Percentiles rank a stretch among this genome's conserved stretches.
Conservation (phyloP, 1,140 invertebrate species). For the Oryctes rhinoceros region DNA sequence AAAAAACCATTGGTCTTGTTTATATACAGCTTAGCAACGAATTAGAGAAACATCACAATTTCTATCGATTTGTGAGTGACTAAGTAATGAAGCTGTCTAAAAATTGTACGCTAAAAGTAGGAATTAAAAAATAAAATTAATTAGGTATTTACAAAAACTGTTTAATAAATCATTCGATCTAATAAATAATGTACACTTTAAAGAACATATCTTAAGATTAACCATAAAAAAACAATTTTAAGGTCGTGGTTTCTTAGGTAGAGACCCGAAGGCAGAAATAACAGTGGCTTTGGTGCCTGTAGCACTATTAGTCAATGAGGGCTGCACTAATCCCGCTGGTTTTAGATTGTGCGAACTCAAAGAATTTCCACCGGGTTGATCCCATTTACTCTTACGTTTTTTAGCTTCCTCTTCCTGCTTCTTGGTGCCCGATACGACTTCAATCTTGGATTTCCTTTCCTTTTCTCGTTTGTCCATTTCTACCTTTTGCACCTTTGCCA, state of each 20-base stretch:
- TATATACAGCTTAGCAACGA: too few species aligned
- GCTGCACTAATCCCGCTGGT: constrained; percentile 69
- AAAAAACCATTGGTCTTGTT: too few species aligned
- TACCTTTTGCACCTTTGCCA: constrained; percentile 86
- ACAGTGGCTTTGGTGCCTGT: constrained; percentile 87
- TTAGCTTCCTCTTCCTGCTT: constrained; percentile 75
- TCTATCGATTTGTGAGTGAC: too few species aligned
- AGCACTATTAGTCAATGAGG: constrained; percentile 76
- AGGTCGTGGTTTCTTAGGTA: constrained; percentile 80
- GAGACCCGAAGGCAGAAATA: constrained; percentile 87
- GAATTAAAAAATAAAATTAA: too few species aligned
- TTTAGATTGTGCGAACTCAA: constrained; percentile 65
- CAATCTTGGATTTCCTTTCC: constrained; percentile 89
- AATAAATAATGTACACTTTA: constrained; percentile 9
- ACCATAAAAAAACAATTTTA: constrained; percentile 53
- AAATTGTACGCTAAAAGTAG: too few species aligned
- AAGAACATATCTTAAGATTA: constrained; percentile 3
- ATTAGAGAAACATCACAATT: too few species aligned
- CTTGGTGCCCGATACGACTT: constrained; percentile 85
- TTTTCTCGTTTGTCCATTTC: constrained; percentile 95
- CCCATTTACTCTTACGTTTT: constrained; percentile 90
- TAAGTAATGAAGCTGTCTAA: too few species aligned
- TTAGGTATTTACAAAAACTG: background rate
- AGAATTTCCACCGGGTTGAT: constrained; percentile 77
- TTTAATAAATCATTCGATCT: background rate